Evolutionary conservation across 1,140 invertebrate genomes (phyloP).

Genomic region (Rhyacophila brunnea): DNA sequence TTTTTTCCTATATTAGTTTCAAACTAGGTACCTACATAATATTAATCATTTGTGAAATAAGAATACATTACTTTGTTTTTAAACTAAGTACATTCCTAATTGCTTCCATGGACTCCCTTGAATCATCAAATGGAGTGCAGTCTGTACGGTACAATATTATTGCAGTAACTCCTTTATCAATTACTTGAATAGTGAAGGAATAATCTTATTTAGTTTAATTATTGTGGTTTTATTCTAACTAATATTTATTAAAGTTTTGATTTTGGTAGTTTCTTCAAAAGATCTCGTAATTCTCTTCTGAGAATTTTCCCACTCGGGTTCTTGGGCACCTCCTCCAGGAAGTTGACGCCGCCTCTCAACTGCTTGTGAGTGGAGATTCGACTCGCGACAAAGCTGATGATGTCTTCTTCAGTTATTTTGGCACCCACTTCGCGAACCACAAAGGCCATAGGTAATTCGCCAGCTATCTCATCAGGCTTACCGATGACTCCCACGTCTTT

Average conservation of each 20-base stretch:
- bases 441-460: constrained; percentile 71
- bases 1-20: no score
- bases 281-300: constrained; percentile 20
- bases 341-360: constrained; percentile 59
- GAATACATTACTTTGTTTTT: no score
- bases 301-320: constrained; percentile 51
- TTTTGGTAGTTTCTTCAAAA: constrained; percentile 8
- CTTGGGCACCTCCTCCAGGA: constrained; percentile 63
- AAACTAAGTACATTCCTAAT: no score
- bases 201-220: no score
- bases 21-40: no score
- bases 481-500: constrained; percentile 73
- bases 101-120: no score
- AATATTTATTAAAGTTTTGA: constrained; percentile 20
- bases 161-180: no score
- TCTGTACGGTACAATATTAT: no score
- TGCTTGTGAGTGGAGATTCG: constrained; percentile 49
- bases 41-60: no score
- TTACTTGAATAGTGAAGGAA: no score
- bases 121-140: no score
- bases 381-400: constrained; percentile 49
- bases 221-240: no score
- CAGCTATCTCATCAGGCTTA: constrained; percentile 60
- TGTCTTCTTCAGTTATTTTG: constrained; percentile 49
- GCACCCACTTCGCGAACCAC: constrained; percentile 56